Conservation (phyloP, 2,888 invertebrate species). For the Atethmia centrago region DNA sequence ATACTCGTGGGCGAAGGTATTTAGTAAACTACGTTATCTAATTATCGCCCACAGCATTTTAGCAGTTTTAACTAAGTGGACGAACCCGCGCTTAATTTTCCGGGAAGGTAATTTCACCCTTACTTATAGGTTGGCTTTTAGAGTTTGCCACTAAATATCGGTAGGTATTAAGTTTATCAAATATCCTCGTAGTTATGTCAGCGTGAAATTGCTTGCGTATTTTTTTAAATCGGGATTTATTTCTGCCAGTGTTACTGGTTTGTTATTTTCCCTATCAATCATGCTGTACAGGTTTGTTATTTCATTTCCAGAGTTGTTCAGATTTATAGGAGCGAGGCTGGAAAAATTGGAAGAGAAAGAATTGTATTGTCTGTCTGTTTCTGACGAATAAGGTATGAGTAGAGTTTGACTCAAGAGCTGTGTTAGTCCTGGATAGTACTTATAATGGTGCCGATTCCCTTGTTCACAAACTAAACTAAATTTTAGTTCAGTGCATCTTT, state of each 20-base stretch:
- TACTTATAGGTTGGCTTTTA: neutral
- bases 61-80: constrained; percentile 25
- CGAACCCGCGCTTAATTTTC: constrained; percentile 22
- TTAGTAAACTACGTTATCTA: constrained; percentile 46
- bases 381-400: constrained; percentile 21
- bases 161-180: neutral
- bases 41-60: constrained; percentile 38
- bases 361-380: constrained; percentile 35
- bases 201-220: neutral
- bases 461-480: too few species aligned
- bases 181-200: neutral
- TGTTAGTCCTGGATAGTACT: constrained; percentile 18
- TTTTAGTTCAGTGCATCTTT: too few species aligned
- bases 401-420: constrained; percentile 11
- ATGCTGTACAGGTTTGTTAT: constrained; percentile 10
- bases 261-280: constrained; percentile 17
- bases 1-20: constrained; percentile 46
- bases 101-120: constrained; percentile 13
- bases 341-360: constrained; percentile 12
- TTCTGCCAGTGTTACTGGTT: neutral
- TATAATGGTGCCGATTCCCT: too few species aligned
- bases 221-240: neutral
- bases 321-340: constrained; percentile 14
- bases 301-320: constrained; percentile 37
- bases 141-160: constrained; percentile 1